These are phyloP conservation scores for Camelus bactrianus DNA, from an alignment of 2,113 vertebrate species.

Conservation along the genomic window DNA sequence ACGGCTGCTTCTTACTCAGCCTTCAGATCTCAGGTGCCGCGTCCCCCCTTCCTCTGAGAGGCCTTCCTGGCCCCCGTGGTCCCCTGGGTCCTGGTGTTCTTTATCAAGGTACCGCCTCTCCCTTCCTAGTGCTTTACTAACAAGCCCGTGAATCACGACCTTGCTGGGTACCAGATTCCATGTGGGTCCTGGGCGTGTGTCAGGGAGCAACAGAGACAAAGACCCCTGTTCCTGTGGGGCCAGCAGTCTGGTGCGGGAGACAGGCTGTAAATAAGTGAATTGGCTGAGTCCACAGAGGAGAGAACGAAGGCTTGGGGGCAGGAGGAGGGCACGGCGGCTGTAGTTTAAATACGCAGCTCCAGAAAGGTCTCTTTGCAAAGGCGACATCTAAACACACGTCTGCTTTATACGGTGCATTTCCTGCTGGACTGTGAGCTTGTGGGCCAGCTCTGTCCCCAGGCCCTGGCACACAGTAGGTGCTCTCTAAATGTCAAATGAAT, in stretches of 20 bases:
- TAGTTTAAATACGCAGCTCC: not conserved
- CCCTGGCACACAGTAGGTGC: not conserved
- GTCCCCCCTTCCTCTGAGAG: not conserved
- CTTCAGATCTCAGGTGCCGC: not conserved
- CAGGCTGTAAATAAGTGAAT: not conserved
- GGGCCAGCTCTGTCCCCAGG: not conserved
- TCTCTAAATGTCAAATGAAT: accelerated
- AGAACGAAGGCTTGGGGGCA: accelerated
- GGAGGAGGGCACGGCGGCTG: accelerated
- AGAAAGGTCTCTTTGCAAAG: no score
- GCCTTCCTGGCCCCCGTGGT: not conserved
- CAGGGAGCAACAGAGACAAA: not conserved
- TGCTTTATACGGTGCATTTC: accelerated
- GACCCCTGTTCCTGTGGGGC: no score
- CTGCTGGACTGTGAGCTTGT: no score
- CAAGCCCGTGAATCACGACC: accelerated
- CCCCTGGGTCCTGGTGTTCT: accelerated
- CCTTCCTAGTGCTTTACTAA: not conserved
- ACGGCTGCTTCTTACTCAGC: not conserved
- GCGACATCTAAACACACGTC: accelerated
- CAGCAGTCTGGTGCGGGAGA: accelerated
- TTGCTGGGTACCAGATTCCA: accelerated
- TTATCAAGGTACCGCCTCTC: not conserved
- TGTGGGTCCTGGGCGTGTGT: no score
- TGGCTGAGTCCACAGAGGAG: not conserved